Evolutionary conservation across 2,888 invertebrate species (phyloP).

Genomic region (Drosophila antonietae): DNA sequence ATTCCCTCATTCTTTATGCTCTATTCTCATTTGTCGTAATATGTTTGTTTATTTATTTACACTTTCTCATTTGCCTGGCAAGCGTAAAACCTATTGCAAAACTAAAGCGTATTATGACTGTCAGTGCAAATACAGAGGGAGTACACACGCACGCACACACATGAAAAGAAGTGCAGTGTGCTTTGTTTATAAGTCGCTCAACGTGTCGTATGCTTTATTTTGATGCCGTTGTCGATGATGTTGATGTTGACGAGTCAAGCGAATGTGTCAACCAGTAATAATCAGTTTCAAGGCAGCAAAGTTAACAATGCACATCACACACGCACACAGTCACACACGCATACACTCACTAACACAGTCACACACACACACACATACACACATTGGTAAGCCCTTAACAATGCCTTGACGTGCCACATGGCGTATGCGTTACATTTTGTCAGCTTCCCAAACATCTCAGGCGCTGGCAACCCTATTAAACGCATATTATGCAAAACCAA

Average conservation of each 20-base stretch:
- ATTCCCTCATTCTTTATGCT: conserved; percentile 4
- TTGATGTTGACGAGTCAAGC: conserved; percentile 50
- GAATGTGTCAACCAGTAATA: conserved; percentile 77
- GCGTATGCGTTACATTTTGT: conserved; percentile 67
- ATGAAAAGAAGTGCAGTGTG: conserved; percentile 22
- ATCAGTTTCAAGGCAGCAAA: conserved; percentile 69
- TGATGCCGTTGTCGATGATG: conserved; percentile 34
- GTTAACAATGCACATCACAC: conserved; percentile 56
- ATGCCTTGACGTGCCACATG: conserved; percentile 46
- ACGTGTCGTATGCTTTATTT: conserved; percentile 73
- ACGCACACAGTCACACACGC: conserved; percentile 4
- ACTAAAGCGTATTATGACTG: conserved; percentile 62
- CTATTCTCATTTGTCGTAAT: conserved; percentile 35
- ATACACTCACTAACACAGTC: conserved; percentile 7
- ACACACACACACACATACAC: conserved; percentile 2
- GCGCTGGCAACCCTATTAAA: conserved; percentile 56
- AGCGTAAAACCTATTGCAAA: conserved; percentile 44
- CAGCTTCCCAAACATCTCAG: conserved; percentile 53
- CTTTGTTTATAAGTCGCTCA: conserved; percentile 45
- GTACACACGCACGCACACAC: conserved; percentile 23
- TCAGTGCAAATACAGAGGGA: conserved; percentile 32
- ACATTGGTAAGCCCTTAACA: conserved; percentile 38
- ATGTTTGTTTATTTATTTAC: conserved; percentile 66
- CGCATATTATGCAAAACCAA: conserved; percentile 62
- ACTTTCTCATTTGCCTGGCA: conserved; percentile 56